Conservation (phyloP, 2,797 vertebrate genomes). For the Allobates femoralis region DNA sequence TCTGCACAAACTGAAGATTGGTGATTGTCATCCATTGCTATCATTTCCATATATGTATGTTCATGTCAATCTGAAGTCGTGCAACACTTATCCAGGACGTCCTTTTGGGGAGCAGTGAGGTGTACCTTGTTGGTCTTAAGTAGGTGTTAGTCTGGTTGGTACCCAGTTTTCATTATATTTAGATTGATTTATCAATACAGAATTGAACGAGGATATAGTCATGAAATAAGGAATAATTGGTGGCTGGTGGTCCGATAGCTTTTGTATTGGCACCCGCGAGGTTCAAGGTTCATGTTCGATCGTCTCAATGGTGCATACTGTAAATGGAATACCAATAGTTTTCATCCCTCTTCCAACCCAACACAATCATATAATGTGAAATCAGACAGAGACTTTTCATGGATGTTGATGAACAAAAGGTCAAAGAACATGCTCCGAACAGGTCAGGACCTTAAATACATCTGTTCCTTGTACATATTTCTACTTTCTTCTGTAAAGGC, state of each 20-base stretch:
- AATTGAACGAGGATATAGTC: too few relatives aligned
- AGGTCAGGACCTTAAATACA: slow-evolving; percentile 31
- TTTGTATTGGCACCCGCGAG: background rate
- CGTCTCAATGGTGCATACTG: background rate
- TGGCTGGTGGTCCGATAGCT: background rate
- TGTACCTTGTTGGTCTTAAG: too few relatives aligned
- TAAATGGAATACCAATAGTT: background rate
- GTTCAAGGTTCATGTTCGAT: background rate
- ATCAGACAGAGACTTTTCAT: background rate
- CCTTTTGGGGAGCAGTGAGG: too few relatives aligned
- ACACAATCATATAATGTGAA: background rate
- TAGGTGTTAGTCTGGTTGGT: too few relatives aligned
- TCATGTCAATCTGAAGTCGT: too few relatives aligned
- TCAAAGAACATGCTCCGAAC: background rate
- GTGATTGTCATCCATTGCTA: too few relatives aligned
- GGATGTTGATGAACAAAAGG: background rate
- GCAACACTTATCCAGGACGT: too few relatives aligned
- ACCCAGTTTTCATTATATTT: too few relatives aligned
- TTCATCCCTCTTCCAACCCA: background rate
- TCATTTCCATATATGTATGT: too few relatives aligned
- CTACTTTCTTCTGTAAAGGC: slow-evolving; percentile 19
- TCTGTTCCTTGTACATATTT: slow-evolving; percentile 20
- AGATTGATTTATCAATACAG: too few relatives aligned
- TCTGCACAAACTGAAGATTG: too few relatives aligned
- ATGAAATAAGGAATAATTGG: too few relatives aligned